These are phyloP conservation scores for Dynastes tityus DNA, from an alignment of 2,888 invertebrate species.

Conservation along the genomic window DNA sequence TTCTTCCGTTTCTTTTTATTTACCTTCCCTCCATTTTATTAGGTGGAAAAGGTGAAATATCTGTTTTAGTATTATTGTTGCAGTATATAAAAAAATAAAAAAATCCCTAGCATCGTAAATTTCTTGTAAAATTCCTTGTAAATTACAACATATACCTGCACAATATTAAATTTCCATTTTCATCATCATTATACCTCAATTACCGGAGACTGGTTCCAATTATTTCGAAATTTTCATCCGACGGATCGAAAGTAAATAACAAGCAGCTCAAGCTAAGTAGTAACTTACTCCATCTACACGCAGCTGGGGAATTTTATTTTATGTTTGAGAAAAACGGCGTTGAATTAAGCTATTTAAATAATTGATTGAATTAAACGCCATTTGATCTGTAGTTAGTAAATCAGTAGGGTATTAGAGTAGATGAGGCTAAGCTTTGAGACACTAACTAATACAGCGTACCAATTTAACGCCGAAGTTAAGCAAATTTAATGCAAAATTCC, in stretches of 20 bases:
- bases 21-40: slow-evolving; percentile 4
- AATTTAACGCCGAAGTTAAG: slow-evolving; percentile 8
- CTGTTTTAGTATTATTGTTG: slow-evolving; percentile 7
- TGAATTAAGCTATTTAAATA: slow-evolving; percentile 36
- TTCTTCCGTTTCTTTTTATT: background rate
- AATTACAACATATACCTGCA: background rate
- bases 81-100: background rate
- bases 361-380: slow-evolving; percentile 46
- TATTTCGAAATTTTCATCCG: slow-evolving; percentile 13
- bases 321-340: slow-evolving; percentile 23
- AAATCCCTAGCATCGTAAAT: too few relatives aligned
- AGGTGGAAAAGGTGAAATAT: slow-evolving; percentile 5
- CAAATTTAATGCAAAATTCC: slow-evolving; percentile 4
- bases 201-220: background rate
- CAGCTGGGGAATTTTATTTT: slow-evolving; percentile 21
- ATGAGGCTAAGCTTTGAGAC: slow-evolving; percentile 36
- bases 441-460: slow-evolving; percentile 30
- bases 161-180: background rate
- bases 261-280: background rate
- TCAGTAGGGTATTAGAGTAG: slow-evolving; percentile 38
- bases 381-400: slow-evolving; percentile 46
- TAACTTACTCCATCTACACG: background rate
- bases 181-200: background rate
- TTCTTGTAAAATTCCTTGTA: too few relatives aligned
- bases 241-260: slow-evolving; percentile 30